Conservation (phyloP, 2,797 vertebrate species). For the Synanceia verrucosa region DNA sequence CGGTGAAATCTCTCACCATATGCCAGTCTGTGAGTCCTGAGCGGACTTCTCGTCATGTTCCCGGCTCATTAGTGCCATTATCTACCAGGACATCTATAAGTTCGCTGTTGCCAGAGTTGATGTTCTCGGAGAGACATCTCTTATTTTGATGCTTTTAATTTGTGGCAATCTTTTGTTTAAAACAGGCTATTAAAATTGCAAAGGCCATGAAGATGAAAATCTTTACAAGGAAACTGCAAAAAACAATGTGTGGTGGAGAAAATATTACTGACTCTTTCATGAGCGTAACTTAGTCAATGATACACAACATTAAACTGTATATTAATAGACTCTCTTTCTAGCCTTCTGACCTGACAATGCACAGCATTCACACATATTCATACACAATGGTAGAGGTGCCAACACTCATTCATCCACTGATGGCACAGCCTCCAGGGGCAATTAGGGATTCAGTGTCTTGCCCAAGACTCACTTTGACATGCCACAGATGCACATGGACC, state of each 20-base stretch:
- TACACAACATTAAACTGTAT: background rate
- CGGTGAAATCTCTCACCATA: slow-evolving; percentile 56
- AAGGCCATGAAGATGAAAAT: slow-evolving; percentile 16
- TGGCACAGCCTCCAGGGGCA: no score
- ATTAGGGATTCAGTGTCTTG: no score
- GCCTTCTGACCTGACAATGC: no score
- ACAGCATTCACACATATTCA: no score
- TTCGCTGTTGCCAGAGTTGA: slow-evolving; percentile 12
- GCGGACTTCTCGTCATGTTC: slow-evolving; percentile 24
- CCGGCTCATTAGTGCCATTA: slow-evolving; percentile 61
- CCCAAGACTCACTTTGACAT: no score
- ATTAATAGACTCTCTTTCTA: no score
- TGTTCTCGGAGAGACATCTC: slow-evolving; percentile 16
- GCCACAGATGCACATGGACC: no score
- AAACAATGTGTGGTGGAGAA: slow-evolving; percentile 2
- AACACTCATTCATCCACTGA: no score
- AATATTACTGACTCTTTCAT: background rate
- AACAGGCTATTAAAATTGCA: slow-evolving; percentile 9
- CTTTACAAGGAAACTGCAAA: slow-evolving; percentile 2
- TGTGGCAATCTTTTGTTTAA: background rate
- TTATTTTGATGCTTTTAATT: slow-evolving; percentile 31
- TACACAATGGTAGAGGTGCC: no score
- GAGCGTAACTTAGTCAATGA: background rate
- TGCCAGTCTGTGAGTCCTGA: slow-evolving; percentile 29
- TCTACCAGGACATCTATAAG: slow-evolving; percentile 47